Evolutionary conservation across 2,797 vertebrate species (phyloP).

Genomic region (Podarcis siculus): DNA sequence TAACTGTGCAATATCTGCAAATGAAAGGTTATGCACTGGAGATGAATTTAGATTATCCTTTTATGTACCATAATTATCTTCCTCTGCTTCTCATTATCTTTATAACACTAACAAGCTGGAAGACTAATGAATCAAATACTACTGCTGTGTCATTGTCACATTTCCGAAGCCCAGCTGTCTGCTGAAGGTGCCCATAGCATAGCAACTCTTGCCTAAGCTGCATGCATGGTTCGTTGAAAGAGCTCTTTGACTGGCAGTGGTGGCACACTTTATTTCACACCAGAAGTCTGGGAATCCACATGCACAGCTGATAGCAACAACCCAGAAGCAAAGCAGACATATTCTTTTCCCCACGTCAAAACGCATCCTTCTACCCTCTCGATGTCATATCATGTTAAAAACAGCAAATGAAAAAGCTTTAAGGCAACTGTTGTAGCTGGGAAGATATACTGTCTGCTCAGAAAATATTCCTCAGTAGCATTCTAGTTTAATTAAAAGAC

Average conservation of each 20-base stretch:
- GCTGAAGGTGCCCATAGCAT: constrained; percentile 41
- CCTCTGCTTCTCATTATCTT: constrained; percentile 51
- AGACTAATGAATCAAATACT: constrained; percentile 60
- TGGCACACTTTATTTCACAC: not conserved
- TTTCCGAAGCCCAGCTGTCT: constrained; percentile 55
- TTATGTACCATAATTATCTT: constrained; percentile 37
- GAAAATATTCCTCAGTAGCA: not conserved
- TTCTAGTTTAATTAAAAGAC: constrained; percentile 20
- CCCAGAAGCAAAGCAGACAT: not conserved
- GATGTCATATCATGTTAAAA: not conserved
- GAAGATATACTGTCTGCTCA: not conserved
- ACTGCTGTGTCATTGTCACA: constrained; percentile 47
- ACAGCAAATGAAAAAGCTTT: not conserved
- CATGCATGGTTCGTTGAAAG: not conserved
- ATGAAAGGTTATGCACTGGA: constrained; percentile 41
- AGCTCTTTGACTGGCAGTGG: constrained; percentile 28
- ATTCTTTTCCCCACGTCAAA: constrained; percentile 4
- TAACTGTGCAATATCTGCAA: not conserved
- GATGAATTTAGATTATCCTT: constrained; percentile 50
- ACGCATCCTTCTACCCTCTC: constrained; percentile 5
- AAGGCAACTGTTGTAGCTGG: not conserved
- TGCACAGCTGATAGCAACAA: not conserved
- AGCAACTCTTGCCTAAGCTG: constrained; percentile 27
- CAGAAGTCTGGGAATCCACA: constrained; percentile 19
- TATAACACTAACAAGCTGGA: constrained; percentile 52